phyloP scores from a whole-genome alignment of 1,140 invertebrate species.

The Nephila pilipes region DNA sequence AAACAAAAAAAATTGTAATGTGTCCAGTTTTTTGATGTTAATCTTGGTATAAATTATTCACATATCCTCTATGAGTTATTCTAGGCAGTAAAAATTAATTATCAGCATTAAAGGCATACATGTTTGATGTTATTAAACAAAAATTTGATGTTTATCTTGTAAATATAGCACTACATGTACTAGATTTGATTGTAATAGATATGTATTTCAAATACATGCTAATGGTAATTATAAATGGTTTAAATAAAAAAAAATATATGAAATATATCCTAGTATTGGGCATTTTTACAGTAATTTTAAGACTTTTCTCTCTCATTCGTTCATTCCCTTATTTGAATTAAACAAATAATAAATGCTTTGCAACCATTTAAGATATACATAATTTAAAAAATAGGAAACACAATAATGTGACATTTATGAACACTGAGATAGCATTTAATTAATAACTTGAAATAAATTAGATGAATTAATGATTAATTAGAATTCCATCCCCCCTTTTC shows the following conservation, averaged over 20 bases:
- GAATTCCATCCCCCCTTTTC: no score
- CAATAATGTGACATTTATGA: no score
- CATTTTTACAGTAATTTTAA: no score
- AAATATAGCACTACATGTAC: neutral
- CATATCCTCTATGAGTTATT: neutral
- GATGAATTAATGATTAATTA: no score
- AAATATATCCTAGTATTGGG: no score
- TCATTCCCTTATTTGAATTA: no score
- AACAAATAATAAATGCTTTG: no score
- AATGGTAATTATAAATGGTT: neutral
- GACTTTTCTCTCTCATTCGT: no score
- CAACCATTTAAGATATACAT: no score
- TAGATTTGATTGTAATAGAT: constrained; percentile 38
- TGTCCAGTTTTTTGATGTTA: neutral
- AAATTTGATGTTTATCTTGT: neutral
- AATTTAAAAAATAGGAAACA: no score
- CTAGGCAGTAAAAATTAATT: neutral
- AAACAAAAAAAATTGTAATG: neutral
- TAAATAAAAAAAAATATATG: neutral
- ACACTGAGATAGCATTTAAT: no score
- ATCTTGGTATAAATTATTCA: neutral
- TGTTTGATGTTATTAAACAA: neutral
- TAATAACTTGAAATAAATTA: no score
- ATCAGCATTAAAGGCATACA: neutral
- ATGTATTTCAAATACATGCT: neutral